These are phyloP conservation scores for Decapterus maruadsi DNA, from an alignment of 2,797 vertebrate genomes.

Conservation along the genomic window DNA sequence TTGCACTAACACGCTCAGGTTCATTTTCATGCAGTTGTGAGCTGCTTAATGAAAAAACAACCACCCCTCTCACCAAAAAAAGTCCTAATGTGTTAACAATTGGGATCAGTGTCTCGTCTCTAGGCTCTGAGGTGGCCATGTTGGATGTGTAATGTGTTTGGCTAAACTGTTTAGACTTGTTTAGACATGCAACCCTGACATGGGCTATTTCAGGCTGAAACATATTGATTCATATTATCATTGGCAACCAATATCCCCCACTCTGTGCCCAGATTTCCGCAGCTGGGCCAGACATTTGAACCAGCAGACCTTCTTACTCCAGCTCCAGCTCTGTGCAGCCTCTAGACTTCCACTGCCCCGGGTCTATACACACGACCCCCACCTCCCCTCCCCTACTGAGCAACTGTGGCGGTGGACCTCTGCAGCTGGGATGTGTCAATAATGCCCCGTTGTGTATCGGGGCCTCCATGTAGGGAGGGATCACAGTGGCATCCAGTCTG, in stretches of 20 bases:
- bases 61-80: not conserved
- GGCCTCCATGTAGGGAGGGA: slow-evolving; percentile 58
- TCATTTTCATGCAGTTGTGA: slow-evolving; percentile 21
- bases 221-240: slow-evolving; percentile 22
- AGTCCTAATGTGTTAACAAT: not conserved
- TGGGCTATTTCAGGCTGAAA: slow-evolving; percentile 28
- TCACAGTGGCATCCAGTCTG: slow-evolving; percentile 69
- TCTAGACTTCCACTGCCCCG: slow-evolving; percentile 25
- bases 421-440: slow-evolving; percentile 79
- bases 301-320: slow-evolving; percentile 10
- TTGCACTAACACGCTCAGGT: slow-evolving; percentile 25
- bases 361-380: slow-evolving; percentile 30
- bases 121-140: not conserved
- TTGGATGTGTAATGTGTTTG: not conserved
- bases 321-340: not conserved
- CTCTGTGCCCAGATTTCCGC: slow-evolving; percentile 20
- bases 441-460: slow-evolving; percentile 74
- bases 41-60: not conserved
- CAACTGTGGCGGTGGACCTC: slow-evolving; percentile 73
- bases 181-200: not conserved
- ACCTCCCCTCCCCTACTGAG: slow-evolving; percentile 34
- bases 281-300: slow-evolving; percentile 33
- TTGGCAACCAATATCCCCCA: not conserved
- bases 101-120: not conserved
- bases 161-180: not conserved